Percentiles rank a stretch among this genome's conserved stretches.
Evolutionary conservation across 2,797 vertebrate genomes (phyloP).

Genomic region (Tapirus indicus): DNA sequence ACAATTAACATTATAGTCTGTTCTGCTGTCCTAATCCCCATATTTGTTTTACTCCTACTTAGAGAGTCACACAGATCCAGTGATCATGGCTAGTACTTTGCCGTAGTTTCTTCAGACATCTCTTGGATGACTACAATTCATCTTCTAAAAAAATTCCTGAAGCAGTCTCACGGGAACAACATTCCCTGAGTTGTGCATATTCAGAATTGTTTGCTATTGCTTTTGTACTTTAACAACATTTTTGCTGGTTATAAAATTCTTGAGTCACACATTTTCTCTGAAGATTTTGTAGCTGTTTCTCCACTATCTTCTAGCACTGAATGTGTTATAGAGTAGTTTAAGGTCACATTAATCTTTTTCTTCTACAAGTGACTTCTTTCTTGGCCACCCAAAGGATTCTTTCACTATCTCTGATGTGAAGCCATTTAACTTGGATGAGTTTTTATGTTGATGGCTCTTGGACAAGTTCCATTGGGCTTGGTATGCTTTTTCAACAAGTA

Average conservation of each 20-base stretch:
- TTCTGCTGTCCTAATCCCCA: neutral
- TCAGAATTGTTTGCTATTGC: neutral
- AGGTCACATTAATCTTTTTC: conserved; percentile 8
- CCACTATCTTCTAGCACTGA: neutral
- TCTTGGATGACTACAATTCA: neutral
- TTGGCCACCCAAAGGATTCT: neutral
- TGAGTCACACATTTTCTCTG: neutral
- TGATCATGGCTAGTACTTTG: neutral
- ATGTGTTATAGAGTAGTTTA: neutral
- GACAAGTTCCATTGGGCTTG: neutral
- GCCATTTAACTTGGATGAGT: neutral
- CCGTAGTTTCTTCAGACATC: neutral
- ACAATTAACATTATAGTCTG: neutral
- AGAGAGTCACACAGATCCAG: neutral
- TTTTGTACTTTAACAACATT: neutral
- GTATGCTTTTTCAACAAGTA: neutral
- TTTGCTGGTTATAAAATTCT: conserved; percentile 14
- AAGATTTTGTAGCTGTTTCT: neutral
- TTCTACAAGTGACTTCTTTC: neutral
- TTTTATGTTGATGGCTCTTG: neutral
- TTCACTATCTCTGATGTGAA: neutral
- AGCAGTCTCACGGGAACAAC: neutral
- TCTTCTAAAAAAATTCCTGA: neutral
- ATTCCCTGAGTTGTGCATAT: neutral
- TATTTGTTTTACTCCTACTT: neutral